Conservation (phyloP, 2,888 invertebrate genomes). For the Abrostola triplasia region DNA sequence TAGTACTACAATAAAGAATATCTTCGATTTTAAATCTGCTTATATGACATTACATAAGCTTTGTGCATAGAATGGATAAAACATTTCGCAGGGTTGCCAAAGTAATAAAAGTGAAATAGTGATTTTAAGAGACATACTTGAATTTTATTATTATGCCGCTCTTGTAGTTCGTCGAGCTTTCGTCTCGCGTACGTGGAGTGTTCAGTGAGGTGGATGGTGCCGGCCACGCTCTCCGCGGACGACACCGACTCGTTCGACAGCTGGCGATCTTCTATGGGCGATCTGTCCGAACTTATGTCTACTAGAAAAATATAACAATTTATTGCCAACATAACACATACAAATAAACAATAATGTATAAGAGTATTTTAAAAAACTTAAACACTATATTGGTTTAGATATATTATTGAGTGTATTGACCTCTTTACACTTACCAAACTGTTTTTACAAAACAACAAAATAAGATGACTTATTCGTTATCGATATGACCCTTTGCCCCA, state of each 20-base stretch:
- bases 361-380: too few relatives aligned
- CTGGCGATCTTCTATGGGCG: conserved; percentile 88
- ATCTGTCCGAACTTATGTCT: conserved; percentile 82
- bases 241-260: conserved; percentile 86
- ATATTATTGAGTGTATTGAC: too few relatives aligned
- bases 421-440: too few relatives aligned
- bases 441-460: too few relatives aligned
- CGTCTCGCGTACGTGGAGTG: conserved; percentile 94
- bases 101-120: neutral
- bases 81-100: neutral
- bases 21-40: too few relatives aligned
- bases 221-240: conserved; percentile 82
- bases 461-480: too few relatives aligned
- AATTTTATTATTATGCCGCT: conserved; percentile 94
- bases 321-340: neutral
- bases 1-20: too few relatives aligned
- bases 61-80: too few relatives aligned
- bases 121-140: conserved; percentile 79
- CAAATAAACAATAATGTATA: too few relatives aligned
- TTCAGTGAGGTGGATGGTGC: conserved; percentile 91
- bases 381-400: too few relatives aligned
- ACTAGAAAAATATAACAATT: conserved; percentile 54
- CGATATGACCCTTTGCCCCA: too few relatives aligned
- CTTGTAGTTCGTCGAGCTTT: conserved; percentile 94
- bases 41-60: too few relatives aligned